Base-by-base conservation (phyloP, 2,797 vertebrate genomes). In the Sphenodon punctatus region DNA sequence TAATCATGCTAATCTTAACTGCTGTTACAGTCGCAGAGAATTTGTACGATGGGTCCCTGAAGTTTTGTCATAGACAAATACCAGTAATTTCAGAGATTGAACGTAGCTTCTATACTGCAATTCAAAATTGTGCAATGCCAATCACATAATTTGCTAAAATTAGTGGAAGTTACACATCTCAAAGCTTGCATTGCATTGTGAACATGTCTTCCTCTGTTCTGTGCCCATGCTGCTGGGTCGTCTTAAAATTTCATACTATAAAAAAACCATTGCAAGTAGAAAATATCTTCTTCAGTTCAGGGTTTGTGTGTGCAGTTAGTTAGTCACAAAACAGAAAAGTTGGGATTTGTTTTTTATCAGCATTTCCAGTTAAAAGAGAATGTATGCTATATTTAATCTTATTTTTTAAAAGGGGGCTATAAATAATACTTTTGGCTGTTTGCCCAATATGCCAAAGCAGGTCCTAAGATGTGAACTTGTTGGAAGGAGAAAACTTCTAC, bases 241-340 rank as follows among this genome's bases (percentile, higher is more conserved):
- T n/a, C n/a, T n/a, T n/a, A n/a, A n/a, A n/a, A n/a, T n/a, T n/a
- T n/a, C n/a, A n/a, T n/a, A n/a, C n/a, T n/a, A n/a, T n/a, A n/a
- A n/a, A n/a, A n/a, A n/a, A n/a, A n/a, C n/a, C n/a, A n/a, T n/a
- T n/a, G n/a, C n/a, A n/a, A n/a, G n/a, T n/a, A n/a, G n/a, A n/a
- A n/a, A n/a, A n/a, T n/a, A n/a, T n/a, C n/a, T n/a, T n/a, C n/a
- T n/a, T n/a, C n/a, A n/a, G n/a, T n/a, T n/a, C n/a, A n/a, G n/a
- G n/a, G n/a, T n/a, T n/a, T n/a, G n/a, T n/a, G n/a, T n/a, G n/a
- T n/a, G n/a, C n/a, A n/a, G n/a, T n/a, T n/a, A 80, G 78, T 89
- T 82, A 80, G 80, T 88, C 68, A 71, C 86, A 59, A 80, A 89
- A 72, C 81, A 66, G 92, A 77, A 88, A 88, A 85, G 0, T 1